Base-by-base conservation (phyloP, 2,888 invertebrate species). In the Drosophila formosana region DNA sequence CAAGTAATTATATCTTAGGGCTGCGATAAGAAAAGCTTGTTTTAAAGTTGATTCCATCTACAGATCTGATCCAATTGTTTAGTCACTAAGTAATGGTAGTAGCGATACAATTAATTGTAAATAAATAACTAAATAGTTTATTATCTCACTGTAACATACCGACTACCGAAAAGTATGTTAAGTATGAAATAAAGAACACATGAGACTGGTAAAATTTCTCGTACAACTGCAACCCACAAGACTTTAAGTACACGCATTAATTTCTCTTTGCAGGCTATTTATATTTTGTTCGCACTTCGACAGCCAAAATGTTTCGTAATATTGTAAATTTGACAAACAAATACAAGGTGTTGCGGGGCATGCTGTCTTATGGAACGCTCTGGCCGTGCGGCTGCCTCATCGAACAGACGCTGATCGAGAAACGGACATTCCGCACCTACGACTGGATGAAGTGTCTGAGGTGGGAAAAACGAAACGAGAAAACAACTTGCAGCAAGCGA, bases 381-480 rank as follows among this genome's bases (percentile, higher is more conserved):
- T 94, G 94, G 94, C 95, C 95, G 5, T 91, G 93, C 11, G 95
- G 94, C 28, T 94, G 94, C 83, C 87, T 94, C 47, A 90, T 94
- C 49, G 94, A 95, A 79, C 95, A 95, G 90, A 93, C 92, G 7
- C 75, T 94, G 57, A 85, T 93, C 57, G 93, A 93, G 74, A 94
- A 94, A 65, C 93, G 92, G 88, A 93, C 92, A 78, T 93, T 91
- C 89, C 91, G 91, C 66, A 93, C 91, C 69, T 94, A 93, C 73
- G 94, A 94, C 85, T 94, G 94, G 93, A 91, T 90, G 67, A 94
- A 95, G 91, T 94, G 94, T 32, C 75, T 94, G 30, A 93, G 90
- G 92, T 92, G 82, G 82, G 82, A 11, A 9, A 43, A 13, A 41
- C 30, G 8, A 30, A 6, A 8, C 30, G 8, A 30, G 11, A 34